Evolutionary conservation across 2,888 invertebrate species (phyloP), one percentile per base, ranked within the genome.

Genomic region (Pteria penguin): DNA sequence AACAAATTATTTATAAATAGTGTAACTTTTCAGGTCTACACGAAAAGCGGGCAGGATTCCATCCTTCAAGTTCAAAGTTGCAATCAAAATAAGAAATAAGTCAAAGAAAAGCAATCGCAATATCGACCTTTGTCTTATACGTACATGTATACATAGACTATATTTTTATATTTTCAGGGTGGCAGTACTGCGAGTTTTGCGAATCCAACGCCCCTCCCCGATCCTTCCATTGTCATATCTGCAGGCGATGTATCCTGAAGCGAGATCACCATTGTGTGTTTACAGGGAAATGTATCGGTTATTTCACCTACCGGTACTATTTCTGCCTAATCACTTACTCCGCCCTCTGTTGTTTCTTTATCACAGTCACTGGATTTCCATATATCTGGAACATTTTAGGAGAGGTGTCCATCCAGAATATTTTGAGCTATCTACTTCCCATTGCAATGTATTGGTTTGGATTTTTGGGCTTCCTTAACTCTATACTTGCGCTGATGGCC

Each of bases 111-210:
- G n/a, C n/a, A n/a, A n/a, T n/a, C n/a, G n/a, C n/a, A n/a, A n/a
- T n/a, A n/a, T n/a, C n/a, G n/a, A n/a, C n/a, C n/a, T n/a, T n/a
- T n/a, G n/a, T n/a, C n/a, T n/a, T n/a, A n/a, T n/a, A n/a, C n/a
- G n/a, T 36, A 36, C 45, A 11, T 36, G 45, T 36, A 36, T 36
- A 5, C 14, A 11, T 11, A 5, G 45, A 36, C 5, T 14, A 11
- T 62, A 55, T 18, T 5, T 24, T 69, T 29, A 31, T 22, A 36
- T 61, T 82, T 80, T 33, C 76, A 84, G 94, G 95, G 14, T 98
- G 97, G 96, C 94, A 94, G 78, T 94, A 96, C 83, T 99, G 98
- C 92, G 89, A 79, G 4, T 74, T 77, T 0, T 91, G 91, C 78
- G 88, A 90, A 73, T 85, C 86, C 63, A 91, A 90, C 72, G 74